These are phyloP conservation scores for Philypnodon macrostomus DNA, from an alignment of 2,797 vertebrate genomes.

Conservation along the genomic window DNA sequence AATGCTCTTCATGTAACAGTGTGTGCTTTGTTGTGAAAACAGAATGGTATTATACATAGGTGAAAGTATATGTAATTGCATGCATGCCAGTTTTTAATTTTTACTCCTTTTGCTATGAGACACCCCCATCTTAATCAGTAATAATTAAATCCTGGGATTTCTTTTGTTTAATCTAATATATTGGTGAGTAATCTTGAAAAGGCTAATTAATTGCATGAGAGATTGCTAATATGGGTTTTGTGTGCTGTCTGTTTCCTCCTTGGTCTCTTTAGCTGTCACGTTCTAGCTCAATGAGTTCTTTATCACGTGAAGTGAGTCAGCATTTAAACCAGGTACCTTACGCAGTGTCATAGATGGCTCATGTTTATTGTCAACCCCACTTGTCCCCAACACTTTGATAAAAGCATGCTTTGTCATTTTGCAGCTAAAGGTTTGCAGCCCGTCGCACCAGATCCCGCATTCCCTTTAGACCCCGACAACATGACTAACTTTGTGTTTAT, in stretches of 20 bases:
- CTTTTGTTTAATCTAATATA: no score
- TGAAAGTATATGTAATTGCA: constrained; percentile 14
- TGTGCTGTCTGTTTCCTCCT: constrained; percentile 67
- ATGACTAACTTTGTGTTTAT: constrained; percentile 21
- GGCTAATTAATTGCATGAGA: constrained; percentile 72
- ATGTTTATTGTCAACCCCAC: constrained; percentile 29
- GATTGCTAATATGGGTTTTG: constrained; percentile 71
- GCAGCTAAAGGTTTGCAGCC: constrained; percentile 23
- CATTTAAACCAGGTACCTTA: constrained; percentile 95
- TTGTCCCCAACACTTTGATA: constrained; percentile 31
- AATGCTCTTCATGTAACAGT: constrained; percentile 45
- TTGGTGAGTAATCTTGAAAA: constrained; percentile 20
- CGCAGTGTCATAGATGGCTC: constrained; percentile 69
- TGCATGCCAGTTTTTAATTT: constrained; percentile 37
- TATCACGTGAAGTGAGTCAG: constrained; percentile 97
- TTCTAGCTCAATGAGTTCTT: constrained; percentile 98
- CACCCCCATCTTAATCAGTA: no score
- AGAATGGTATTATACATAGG: constrained; percentile 9
- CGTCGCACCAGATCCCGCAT: constrained; percentile 22
- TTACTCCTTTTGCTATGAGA: no score
- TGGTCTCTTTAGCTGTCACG: constrained; percentile 92
- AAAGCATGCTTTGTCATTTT: constrained; percentile 36
- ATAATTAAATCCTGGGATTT: no score
- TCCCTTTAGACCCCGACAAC: constrained; percentile 39
- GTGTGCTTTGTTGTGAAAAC: constrained; percentile 24